Base-by-base conservation (phyloP, 2,888 invertebrate genomes). In the Pachycephus smyrnensis region DNA sequence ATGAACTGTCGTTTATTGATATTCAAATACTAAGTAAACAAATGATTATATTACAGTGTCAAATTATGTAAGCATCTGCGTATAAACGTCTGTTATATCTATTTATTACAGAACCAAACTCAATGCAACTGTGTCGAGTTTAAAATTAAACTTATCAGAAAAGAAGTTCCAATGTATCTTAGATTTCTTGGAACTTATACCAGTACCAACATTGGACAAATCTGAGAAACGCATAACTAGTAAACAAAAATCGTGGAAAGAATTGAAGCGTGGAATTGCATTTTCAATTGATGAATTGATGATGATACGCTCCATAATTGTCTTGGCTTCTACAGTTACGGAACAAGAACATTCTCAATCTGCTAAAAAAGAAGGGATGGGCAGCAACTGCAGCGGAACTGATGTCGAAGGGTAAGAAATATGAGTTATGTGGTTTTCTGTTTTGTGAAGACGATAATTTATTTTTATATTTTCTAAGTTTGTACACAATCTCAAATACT, bases 61-160 rank as follows among this genome's bases (percentile, higher is more conserved):
- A 23, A 23, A 55, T 15, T 23, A 9, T 40, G 15, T 55, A 55
- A 55, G 40, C 23, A 23, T 23, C 23, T 55, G 23, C 23, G 1
- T 0, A 55, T 55, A 55, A 55, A 55, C 15, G 40, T 15, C 40
- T 55, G 40, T 23, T 55, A 55, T 9, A 35, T 55, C 87, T 88
- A n/a, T 30, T 74, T 76, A 37, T 85, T 83, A 78, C 88, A 96
- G 96, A 89, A 95, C 95, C 87, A 97, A 97, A 92, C 92, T 96
- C 75, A 96, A 96, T 88, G 93, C 96, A 69, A 94, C 94, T 0
- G 92, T 96, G 35, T 94, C 95, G 33, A 94, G 94, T 81, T 87
- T 97, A 71, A 96, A 96, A 86, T 90, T 97, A 68, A 96, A 96
- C 90, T 91, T 96, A 68, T 96, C 96, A 0, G 96, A 97, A 88